These are phyloP conservation scores for Eupithecia abbreviata DNA, from an alignment of 2,888 invertebrate genomes.

Conservation along the genomic window DNA sequence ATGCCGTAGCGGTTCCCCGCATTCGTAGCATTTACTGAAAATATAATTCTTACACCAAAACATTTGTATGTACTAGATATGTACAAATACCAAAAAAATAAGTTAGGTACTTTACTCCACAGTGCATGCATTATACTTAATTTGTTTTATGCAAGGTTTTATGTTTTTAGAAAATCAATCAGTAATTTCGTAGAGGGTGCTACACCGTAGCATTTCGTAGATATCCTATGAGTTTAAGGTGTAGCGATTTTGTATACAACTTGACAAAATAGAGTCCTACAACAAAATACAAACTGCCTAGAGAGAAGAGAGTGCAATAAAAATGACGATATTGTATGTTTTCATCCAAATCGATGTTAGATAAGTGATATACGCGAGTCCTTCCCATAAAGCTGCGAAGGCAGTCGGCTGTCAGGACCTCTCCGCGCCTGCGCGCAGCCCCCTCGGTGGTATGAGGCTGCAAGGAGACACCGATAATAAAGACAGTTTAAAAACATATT, in stretches of 20 bases:
- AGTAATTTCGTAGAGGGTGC: constrained; percentile 17
- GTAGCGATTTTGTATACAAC: not conserved
- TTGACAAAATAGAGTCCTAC: not conserved
- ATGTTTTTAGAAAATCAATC: not conserved
- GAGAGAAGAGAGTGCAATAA: not conserved
- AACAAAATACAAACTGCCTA: not conserved
- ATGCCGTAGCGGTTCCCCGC: not conserved
- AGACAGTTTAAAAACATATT: constrained; percentile 25
- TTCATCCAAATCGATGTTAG: constrained; percentile 16
- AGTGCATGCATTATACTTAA: not conserved
- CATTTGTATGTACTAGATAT: not conserved
- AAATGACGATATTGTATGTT: not conserved
- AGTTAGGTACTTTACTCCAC: not conserved
- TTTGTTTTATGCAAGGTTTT: not conserved
- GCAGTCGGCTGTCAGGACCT: constrained; percentile 25
- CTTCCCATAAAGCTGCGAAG: constrained; percentile 18
- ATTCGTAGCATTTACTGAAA: not conserved
- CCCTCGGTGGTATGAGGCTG: constrained; percentile 18
- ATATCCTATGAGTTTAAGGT: not conserved
- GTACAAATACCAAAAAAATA: not conserved
- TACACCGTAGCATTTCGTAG: constrained; percentile 29
- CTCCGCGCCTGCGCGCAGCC: constrained; percentile 32
- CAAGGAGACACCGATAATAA: constrained; percentile 18
- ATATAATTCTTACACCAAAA: not conserved
- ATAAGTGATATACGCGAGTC: constrained; percentile 22